Evolutionary conservation across 2,888 invertebrate species (phyloP).

Genomic region (Chrysolina haemoptera): DNA sequence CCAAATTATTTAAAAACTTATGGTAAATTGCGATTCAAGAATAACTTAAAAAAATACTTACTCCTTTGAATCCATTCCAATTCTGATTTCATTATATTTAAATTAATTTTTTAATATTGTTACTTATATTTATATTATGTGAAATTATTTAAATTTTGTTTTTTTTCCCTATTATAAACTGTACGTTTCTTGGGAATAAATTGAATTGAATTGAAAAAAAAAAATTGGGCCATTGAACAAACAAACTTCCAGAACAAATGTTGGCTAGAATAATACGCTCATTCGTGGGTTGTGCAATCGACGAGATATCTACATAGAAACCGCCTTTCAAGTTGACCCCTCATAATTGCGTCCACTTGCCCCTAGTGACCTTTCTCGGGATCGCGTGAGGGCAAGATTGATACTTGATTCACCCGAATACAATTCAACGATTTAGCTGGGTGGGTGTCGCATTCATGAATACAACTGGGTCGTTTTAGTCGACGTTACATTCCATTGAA

Average conservation of each 20-base stretch:
- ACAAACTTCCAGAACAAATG: not conserved
- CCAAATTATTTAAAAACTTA: too few species aligned
- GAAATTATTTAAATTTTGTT: too few species aligned
- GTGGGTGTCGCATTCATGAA: constrained; percentile 17
- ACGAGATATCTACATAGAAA: not conserved
- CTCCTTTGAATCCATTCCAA: too few species aligned
- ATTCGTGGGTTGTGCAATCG: not conserved
- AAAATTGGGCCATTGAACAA: not conserved
- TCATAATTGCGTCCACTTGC: constrained; percentile 14
- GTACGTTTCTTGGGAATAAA: too few species aligned
- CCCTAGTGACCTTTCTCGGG: not conserved
- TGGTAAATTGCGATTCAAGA: too few species aligned
- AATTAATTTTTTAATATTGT: too few species aligned
- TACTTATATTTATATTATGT: too few species aligned
- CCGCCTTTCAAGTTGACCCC: constrained; percentile 5
- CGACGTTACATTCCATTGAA: not conserved
- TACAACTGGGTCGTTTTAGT: constrained; percentile 4
- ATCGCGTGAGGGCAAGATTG: constrained; percentile 1
- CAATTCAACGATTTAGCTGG: not conserved
- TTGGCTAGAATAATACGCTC: not conserved
- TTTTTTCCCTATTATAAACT: too few species aligned
- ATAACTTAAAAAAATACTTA: too few species aligned
- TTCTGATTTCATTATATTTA: too few species aligned
- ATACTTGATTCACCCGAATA: constrained; percentile 18
- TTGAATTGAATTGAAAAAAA: too few species aligned